These are phyloP conservation scores for Pipistrellus pipistrellus DNA, from an alignment of 2,797 vertebrate species.

Conservation along the genomic window DNA sequence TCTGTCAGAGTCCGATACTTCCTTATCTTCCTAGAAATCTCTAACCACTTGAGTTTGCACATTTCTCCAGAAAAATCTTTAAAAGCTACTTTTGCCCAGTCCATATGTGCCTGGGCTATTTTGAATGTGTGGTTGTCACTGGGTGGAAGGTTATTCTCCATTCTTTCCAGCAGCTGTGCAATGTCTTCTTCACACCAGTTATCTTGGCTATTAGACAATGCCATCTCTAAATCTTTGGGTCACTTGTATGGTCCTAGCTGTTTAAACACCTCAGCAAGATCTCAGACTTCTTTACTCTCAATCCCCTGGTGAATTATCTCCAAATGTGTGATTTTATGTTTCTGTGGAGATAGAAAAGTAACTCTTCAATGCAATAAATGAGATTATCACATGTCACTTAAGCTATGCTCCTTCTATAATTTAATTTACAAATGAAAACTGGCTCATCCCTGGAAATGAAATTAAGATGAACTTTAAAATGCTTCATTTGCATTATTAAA, in stretches of 20 bases:
- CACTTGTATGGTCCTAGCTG: not conserved
- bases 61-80: slow-evolving; percentile 45
- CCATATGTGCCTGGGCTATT: not conserved
- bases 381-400: not conserved
- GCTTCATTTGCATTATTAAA: not conserved
- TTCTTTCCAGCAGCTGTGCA: not conserved
- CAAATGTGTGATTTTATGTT: not conserved
- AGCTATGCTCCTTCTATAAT: not conserved
- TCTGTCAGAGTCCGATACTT: not conserved
- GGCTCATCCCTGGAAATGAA: not conserved
- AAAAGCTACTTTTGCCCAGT: slow-evolving; percentile 60
- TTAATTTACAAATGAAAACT: not conserved
- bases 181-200: not conserved
- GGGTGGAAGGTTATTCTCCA: not conserved
- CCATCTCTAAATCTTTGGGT: not conserved
- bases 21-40: slow-evolving; percentile 43
- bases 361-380: not conserved
- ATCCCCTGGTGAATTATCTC: not conserved
- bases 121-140: not conserved
- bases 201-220: not conserved
- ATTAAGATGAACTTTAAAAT: not conserved
- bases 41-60: slow-evolving; percentile 49
- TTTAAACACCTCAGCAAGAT: not conserved
- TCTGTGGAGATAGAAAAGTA: not conserved
- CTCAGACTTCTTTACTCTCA: not conserved